Evolutionary conservation across 2,797 vertebrate species (phyloP), one percentile per base, ranked within the genome.

Genomic region (Mormyrops boulengeri): DNA sequence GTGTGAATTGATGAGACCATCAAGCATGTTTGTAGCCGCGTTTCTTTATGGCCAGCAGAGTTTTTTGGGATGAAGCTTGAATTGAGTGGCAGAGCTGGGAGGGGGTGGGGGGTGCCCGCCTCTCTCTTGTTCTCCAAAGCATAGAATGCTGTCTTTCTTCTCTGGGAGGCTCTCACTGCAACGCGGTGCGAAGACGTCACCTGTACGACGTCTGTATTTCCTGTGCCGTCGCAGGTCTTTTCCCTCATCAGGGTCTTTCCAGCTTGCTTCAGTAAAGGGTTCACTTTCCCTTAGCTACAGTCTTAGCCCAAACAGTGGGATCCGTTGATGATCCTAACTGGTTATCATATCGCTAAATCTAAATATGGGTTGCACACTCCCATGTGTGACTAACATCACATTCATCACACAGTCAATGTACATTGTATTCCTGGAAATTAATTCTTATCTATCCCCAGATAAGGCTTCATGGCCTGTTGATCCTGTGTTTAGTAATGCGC

Each of bases 71-170:
- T 19, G 82, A 85, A 85, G 34, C 17, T 3, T 47, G 52, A 57
- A 38, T 55, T 53, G 85, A 49, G 44, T 86, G 85, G 69, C 52
- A 38, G 30, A 77, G 53, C 53, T 55, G 17, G 80, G 86, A 14
- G 87, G 22, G 0, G 11, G 17, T 53, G 26, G 41, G 73, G 52
- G 57, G 55, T 8, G 6, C 86, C 88, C 38, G 34, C 52, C 80
- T 30, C 62, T 30, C 69, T 88, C 77, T 34, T 73, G 34, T 77
- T 90, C 57, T 87, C 55, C 38, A 89, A 88, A 90, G 66, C n/a
- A 86, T 41, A 57, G 85, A 41, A 73, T 66, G 9, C 14, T n/a
- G 7, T 22, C 84, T 86, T 47, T 12, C 6, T 17, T 84, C 26
- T 89, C 11, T 19, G 22, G 80, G 60, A 2, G 11, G 22, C 3